These are phyloP conservation scores for Podilymbus podiceps DNA, from an alignment of 2,113 vertebrate genomes.

Conservation along the genomic window DNA sequence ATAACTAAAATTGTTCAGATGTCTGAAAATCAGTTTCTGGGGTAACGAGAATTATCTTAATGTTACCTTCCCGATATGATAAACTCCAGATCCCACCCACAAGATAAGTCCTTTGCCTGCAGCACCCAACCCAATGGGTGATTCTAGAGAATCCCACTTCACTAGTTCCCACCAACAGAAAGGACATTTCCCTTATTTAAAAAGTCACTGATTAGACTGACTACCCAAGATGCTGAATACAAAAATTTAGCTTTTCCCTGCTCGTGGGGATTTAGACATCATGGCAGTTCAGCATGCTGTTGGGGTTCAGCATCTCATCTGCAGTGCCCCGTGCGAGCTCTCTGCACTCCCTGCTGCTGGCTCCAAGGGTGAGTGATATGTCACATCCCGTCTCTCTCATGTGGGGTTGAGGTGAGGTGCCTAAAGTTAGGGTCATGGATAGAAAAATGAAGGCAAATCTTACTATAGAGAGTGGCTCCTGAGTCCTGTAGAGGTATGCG, in stretches of 20 bases:
- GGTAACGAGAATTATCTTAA: not conserved
- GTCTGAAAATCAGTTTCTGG: not conserved
- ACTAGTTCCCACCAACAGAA: not conserved
- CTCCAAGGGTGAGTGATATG: not conserved
- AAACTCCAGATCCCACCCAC: not conserved
- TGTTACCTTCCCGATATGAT: not conserved
- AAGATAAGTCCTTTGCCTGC: not conserved
- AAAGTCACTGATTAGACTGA: not conserved
- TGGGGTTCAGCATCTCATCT: not conserved
- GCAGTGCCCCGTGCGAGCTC: accelerated
- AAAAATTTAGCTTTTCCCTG: not conserved
- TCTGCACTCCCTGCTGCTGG: not conserved
- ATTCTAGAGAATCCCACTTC: not conserved
- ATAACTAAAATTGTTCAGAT: not conserved
- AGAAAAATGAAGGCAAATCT: not conserved
- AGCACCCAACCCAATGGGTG: not conserved
- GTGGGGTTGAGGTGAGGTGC: not conserved
- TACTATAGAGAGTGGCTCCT: not conserved
- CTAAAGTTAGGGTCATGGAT: not conserved
- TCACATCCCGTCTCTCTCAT: not conserved
- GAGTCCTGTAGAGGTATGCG: not conserved
- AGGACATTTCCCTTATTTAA: not conserved
- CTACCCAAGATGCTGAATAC: not conserved
- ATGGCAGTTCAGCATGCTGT: not conserved
- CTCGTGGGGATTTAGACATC: not conserved